Evolutionary conservation across 2,113 vertebrate species (phyloP).

Genomic region (Mesembrinibis cayennensis): DNA sequence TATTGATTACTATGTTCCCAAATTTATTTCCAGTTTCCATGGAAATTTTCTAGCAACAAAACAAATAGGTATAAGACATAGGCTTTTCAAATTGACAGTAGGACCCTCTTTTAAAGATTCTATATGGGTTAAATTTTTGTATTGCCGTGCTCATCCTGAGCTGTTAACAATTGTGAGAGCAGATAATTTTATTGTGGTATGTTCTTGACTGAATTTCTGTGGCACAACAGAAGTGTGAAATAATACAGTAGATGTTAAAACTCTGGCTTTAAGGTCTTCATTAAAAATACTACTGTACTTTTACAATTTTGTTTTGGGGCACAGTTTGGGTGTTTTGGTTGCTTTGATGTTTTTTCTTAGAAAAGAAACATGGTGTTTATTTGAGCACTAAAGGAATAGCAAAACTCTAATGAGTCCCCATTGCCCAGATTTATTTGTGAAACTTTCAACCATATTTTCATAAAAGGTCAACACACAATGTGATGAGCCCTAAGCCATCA

Average conservation of each 20-base stretch:
- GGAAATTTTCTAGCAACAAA: background rate
- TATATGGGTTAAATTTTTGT: background rate
- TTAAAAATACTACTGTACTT: background rate
- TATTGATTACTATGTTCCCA: background rate
- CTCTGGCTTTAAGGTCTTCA: background rate
- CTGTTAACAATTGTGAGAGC: background rate
- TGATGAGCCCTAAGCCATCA: background rate
- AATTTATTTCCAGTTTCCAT: background rate
- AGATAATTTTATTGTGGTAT: background rate
- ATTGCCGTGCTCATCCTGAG: background rate
- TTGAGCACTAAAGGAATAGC: background rate
- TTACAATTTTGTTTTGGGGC: background rate
- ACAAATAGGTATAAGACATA: background rate
- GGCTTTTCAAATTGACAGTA: background rate
- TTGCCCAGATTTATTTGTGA: background rate
- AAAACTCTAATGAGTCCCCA: background rate
- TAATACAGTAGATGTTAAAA: background rate
- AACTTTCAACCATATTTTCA: background rate
- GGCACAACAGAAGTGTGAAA: background rate
- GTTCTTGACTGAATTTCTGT: background rate
- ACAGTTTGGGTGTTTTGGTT: background rate
- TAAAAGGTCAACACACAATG: background rate
- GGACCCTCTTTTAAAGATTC: background rate
- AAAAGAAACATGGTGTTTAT: background rate
- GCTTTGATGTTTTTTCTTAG: rapidly evolving